Base-by-base conservation (phyloP, 2,797 vertebrate species). In the Pseudomugil gertrudae region DNA sequence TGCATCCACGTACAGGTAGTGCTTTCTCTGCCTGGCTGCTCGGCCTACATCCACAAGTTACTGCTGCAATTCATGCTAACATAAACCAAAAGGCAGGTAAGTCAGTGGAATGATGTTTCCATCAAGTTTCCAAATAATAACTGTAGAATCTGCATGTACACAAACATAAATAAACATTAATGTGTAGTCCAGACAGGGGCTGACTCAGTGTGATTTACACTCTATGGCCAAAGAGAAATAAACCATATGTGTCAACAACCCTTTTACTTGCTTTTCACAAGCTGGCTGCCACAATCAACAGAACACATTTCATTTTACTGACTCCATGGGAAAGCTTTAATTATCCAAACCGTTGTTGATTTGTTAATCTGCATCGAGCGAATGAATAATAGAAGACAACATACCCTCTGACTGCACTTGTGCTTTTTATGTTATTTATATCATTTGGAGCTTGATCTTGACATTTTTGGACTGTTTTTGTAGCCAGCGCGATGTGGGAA, bases 231-330 rank as follows among this genome's bases (percentile, higher is more conserved):
- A 77, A 78, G 51, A 80, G 63, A 87, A 85, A 89, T 69, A 87
- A 90, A 89, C 64, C 81, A 88, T 76, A 29, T 73, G 66, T 87
- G 81, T 88, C 76, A 87, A 91, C 77, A 88, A 81, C 72, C 59
- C 66, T 72, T 85, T 79, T 74, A 71, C 55, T 83, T 78, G 62
- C 40, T 74, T 80, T 87, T 76, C 69, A 3, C 33, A 72, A 76
- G 55, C 64, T 58, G 59, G 58, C 68, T 81, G 79, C 82, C 77
- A 84, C 43, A 76, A 79, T 82, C 68, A 74, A 72, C 70, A 84
- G 54, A 72, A 59, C 62, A 75, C 73, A 73, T 78, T 33, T 84
- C 61, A 77, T 78, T 63, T 56, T 38, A 55, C 64, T 45, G 62
- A 74, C 74, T 64, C 54, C 53, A 75, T 83, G 76, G 74, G 77